Evolutionary conservation across 2,888 invertebrate species (phyloP), one percentile per base, ranked within the genome.

Genomic region (Allygus modestus): DNA sequence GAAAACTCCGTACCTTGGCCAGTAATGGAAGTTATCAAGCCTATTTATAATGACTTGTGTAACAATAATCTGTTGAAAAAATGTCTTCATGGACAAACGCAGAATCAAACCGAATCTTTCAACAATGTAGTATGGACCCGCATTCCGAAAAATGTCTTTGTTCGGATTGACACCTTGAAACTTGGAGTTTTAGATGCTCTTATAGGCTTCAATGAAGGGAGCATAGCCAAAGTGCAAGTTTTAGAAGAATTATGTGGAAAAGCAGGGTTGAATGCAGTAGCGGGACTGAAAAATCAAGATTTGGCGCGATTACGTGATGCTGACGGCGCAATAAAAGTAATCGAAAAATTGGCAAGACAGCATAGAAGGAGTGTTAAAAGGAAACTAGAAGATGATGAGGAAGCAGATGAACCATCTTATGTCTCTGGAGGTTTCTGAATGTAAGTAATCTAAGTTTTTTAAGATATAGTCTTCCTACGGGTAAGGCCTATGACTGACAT

Each of bases 361-460:
- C 81, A 1, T 65, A 81, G 20, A 65, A 81, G 41, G 61, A 65
- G 81, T n/a, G 26, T 81, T 41, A 43, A 37, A n/a, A 81, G 28
- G 23, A 23, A 73, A 43, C 31, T 20, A 20, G 1, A 41, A 4
- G 43, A 9, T 4, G 43, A 41, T 41, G 73, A 73, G 4, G 73
- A 73, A 20, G 23, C 41, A 43, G 20, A 73, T 73, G 43, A 73
- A 9, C 26, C 31, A 9, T 2, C 28, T 7, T 71, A 71, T 33
- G 28, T 31, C 33, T 33, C 71, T 33, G 71, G 71, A 9, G 71
- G 71, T 9, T 71, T 71, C 31, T 33, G 31, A 37, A 23, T 23
- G 31, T 65, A 28, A 28, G 65, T 65, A 5, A 23, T 23, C 23
- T 23, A 2, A 28, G 51, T 65, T 65, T 11, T 23, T 7, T 65